Evolutionary conservation across 2,888 invertebrate genomes (phyloP).

Genomic region (Leucozona laternaria): DNA sequence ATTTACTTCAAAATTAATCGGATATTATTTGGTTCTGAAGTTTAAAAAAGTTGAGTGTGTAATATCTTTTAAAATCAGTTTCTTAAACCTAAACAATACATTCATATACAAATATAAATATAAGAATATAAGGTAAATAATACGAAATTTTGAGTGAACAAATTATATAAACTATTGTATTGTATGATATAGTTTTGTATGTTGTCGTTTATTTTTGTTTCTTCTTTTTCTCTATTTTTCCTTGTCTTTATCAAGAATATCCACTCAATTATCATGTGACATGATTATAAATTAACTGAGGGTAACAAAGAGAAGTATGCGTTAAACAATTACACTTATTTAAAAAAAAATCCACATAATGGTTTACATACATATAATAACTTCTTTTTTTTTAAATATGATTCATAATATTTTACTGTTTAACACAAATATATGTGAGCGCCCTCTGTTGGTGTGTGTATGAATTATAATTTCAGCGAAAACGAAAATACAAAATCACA

Average conservation of each 20-base stretch:
- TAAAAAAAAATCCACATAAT: not conserved
- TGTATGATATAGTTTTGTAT: slow-evolving; percentile 24
- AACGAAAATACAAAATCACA: slow-evolving; percentile 60
- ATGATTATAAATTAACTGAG: slow-evolving; percentile 55
- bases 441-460: slow-evolving; percentile 73
- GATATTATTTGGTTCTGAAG: not conserved
- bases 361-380: not conserved
- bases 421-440: slow-evolving; percentile 69
- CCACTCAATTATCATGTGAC: slow-evolving; percentile 38
- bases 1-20: no score
- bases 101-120: not conserved
- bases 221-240: slow-evolving; percentile 61
- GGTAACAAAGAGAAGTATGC: slow-evolving; percentile 59
- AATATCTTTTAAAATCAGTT: not conserved
- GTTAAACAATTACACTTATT: not conserved
- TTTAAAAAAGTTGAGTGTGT: not conserved
- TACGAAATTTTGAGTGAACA: not conserved
- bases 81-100: not conserved
- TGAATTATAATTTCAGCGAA: slow-evolving; percentile 74
- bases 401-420: slow-evolving; percentile 56
- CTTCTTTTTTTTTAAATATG: no score
- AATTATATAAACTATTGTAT: slow-evolving; percentile 10
- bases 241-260: slow-evolving; percentile 61
- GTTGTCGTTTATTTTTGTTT: slow-evolving; percentile 63
- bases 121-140: slow-evolving; percentile 9